These are phyloP conservation scores for Morphnarchus princeps DNA, from an alignment of 2,113 vertebrate species.

Conservation along the genomic window DNA sequence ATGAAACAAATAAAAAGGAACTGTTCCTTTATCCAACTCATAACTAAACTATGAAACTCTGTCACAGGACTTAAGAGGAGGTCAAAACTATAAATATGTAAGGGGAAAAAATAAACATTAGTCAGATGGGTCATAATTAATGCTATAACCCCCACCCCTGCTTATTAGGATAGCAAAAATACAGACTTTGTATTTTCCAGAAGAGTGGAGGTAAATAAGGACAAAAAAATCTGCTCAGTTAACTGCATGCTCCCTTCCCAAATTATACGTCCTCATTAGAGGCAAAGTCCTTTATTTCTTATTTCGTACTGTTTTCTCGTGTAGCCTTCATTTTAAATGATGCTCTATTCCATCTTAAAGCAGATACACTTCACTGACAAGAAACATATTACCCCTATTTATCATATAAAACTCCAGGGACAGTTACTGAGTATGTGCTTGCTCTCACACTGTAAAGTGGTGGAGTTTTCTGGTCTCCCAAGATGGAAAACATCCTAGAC, in stretches of 20 bases:
- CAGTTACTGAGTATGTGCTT: background rate
- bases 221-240: background rate
- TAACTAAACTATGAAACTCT: background rate
- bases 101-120: background rate
- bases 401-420: background rate
- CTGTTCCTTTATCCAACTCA: background rate
- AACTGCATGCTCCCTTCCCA: background rate
- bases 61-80: background rate
- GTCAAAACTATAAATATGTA: conserved; percentile 15
- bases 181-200: background rate
- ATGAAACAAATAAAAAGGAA: background rate
- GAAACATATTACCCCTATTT: background rate
- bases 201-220: background rate
- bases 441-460: background rate
- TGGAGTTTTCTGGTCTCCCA: background rate
- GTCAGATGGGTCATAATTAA: background rate
- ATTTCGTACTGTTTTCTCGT: background rate
- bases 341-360: background rate
- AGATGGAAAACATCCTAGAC: background rate
- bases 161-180: background rate
- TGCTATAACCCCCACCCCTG: background rate
- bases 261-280: background rate
- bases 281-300: background rate
- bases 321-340: background rate
- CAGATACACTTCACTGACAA: background rate